Evolutionary conservation across 2,888 invertebrate species (phyloP), one percentile per base, ranked within the genome.

Genomic region (Tolmerus cingulatus): DNA sequence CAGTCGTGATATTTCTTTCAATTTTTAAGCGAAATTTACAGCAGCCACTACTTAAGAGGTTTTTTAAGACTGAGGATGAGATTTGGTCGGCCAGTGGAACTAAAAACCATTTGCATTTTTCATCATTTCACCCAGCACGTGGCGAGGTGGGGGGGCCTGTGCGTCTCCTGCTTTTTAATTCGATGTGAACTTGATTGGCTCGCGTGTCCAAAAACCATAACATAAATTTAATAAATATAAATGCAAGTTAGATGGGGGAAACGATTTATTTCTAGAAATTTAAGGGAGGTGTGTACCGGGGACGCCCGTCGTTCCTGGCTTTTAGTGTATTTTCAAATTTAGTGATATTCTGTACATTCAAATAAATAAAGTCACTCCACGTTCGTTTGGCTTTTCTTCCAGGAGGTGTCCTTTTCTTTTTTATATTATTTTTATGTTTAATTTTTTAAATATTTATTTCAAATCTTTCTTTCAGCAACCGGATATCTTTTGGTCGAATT

Each of bases 1-100:
- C 55, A 81, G 43, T 81, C 81, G 81, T 81, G 81, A 81, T 81
- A 81, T 81, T n/a, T 51, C 30, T 82, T 82, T 57, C 37, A 82
- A 57, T 82, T 34, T 12, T 57, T 82, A 57, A 66, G 19, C 66
- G 16, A 82, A 8, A 46, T 57, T 82, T 57, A 82, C 51, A 37
- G 82, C 82, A 81, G 81, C 51, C 27, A 55, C 81, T 81, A 81
- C 16, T 27, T 34, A 82, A 57, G 43, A 46, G 43, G 51, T 57
- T 82, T 82, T 82, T 66, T 34, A 82, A 82, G 51, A 81, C 81
- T 81, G 81, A 51, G 27, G 12, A 66, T 66, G 66, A 66, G 27
- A 66, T 66, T 46, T 66, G 66, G 66, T 66, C 66, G 12, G 66
- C 66, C 27, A 66, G 27, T 66, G 66, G 23, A 66, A 66, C 27